phyloP scores from a whole-genome alignment of 2,888 invertebrate species.

The Holacanthella duospinosa region DNA sequence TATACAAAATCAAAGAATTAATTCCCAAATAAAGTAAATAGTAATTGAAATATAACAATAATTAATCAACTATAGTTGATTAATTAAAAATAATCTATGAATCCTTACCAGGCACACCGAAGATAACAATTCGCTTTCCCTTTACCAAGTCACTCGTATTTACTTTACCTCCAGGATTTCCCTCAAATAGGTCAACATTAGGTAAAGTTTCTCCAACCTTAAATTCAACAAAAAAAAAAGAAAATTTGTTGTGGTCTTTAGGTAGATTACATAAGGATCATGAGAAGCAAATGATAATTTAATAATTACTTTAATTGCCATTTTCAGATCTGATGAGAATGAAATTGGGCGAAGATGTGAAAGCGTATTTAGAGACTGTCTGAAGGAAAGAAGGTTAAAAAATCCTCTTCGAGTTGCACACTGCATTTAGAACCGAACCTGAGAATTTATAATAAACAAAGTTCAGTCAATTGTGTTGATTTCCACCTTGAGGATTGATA shows the following conservation, averaged over 20 bases:
- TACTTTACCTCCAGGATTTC: conserved; percentile 75
- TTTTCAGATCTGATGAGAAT: conserved; percentile 21
- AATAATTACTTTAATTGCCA: conserved; percentile 33
- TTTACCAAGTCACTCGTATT: conserved; percentile 59
- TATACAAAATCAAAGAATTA: not conserved
- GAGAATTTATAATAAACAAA: too few relatives aligned
- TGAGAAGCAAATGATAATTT: not conserved
- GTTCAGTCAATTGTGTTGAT: too few relatives aligned
- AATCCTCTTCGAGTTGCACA: too few relatives aligned
- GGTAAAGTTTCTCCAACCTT: conserved; percentile 80
- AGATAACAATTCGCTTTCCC: conserved; percentile 73
- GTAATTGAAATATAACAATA: not conserved
- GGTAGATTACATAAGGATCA: too few relatives aligned
- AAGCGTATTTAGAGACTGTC: too few relatives aligned
- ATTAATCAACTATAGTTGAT: not conserved
- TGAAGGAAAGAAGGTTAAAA: too few relatives aligned
- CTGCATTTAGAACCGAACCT: too few relatives aligned
- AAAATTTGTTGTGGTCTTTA: not conserved
- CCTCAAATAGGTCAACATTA: conserved; percentile 66
- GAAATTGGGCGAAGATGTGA: conserved; percentile 20
- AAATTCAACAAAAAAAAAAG: conserved; percentile 26
- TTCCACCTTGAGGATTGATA: too few relatives aligned
- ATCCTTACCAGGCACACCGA: conserved; percentile 62
- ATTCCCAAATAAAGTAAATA: too few relatives aligned
- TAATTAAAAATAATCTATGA: not conserved